Evolutionary conservation across 2,888 invertebrate species (phyloP), one percentile per base, ranked within the genome.

Genomic region (Hypselothyrea guttata): DNA sequence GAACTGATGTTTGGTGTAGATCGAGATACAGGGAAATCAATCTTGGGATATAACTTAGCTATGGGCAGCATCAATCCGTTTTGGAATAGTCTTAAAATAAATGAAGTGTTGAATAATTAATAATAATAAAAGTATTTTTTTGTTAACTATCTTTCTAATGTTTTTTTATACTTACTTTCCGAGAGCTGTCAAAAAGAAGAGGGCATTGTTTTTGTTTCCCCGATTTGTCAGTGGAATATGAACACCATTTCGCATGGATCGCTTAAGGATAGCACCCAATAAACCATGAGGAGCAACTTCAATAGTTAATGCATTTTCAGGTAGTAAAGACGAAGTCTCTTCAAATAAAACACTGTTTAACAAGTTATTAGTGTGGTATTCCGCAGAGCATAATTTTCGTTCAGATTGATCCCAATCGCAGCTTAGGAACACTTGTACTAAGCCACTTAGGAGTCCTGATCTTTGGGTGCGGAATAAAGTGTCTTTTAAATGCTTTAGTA

Each of bases 291-390:
- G 94, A 1, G 94, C 94, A 63, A 95, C 90, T 88, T 95, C 94
- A 70, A 95, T 91, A 9, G 92, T 91, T 54, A 94, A 86, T 0
- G 94, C 93, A 85, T 93, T 92, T 15, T 91, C 88, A 0, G 94
- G 94, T 12, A 95, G 89, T 69, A 92, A 90, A 41, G 90, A 88
- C 45, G 93, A 90, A 0, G 92, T 93, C 86, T 94, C 94, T 75
- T 93, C 93, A 91, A 93, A 78, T 88, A 93, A 75, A 51, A 91
- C 88, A 87, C 88, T 69, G 89, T 91, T 93, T 87, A 95, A 89
- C 16, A 96, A 90, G 87, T 97, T 97, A 86, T 96, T 96, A 1
- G 95, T 94, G 86, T 96, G 96, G 88, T 98, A 98, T 74, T 96
- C 96, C 1, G 97, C 95, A 0, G 96, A 96, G 91, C 46, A 89